Percentiles rank a stretch among this genome's conserved stretches.
These are phyloP conservation scores for Irena cyanogastra DNA, from an alignment of 2,113 vertebrate genomes.

Conservation along the genomic window DNA sequence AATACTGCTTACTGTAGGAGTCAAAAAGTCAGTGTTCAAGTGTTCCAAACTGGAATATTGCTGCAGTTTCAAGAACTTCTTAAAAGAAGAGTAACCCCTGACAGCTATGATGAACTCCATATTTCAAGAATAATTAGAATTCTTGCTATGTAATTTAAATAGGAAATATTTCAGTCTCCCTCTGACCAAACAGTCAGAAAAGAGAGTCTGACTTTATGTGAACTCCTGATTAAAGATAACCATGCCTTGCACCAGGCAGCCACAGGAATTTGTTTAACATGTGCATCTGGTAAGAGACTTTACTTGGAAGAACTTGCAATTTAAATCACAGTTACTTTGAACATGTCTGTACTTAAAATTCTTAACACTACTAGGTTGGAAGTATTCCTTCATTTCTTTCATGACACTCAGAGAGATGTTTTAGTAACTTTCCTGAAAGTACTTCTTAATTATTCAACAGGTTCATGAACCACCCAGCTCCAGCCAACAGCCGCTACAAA, in stretches of 20 bases:
- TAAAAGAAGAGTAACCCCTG: neutral
- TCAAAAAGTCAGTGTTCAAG: neutral
- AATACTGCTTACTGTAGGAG: neutral
- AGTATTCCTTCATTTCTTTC: neutral
- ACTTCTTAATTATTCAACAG: constrained; percentile 70
- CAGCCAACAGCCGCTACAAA: constrained; percentile 95
- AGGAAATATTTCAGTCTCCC: neutral
- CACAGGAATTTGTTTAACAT: neutral
- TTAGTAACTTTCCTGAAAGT: neutral
- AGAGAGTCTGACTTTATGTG: neutral
- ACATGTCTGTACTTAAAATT: neutral
- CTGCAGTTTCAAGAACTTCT: neutral
- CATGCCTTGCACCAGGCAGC: no score
- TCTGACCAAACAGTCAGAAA: neutral
- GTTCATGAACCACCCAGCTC: constrained; percentile 96
- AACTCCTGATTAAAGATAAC: neutral
- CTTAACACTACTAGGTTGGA: neutral
- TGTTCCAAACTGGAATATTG: neutral
- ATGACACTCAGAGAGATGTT: neutral
- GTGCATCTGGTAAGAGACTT: neutral
- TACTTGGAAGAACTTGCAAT: neutral
- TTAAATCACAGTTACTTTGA: neutral
- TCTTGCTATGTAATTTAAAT: neutral
- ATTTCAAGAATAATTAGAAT: neutral
- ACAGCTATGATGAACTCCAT: neutral